A percentile compares a stretch with the other conserved stretches of the same genome.
These are phyloP conservation scores for Climacteris rufus DNA, from an alignment of 2,113 vertebrate species.

Conservation along the genomic window DNA sequence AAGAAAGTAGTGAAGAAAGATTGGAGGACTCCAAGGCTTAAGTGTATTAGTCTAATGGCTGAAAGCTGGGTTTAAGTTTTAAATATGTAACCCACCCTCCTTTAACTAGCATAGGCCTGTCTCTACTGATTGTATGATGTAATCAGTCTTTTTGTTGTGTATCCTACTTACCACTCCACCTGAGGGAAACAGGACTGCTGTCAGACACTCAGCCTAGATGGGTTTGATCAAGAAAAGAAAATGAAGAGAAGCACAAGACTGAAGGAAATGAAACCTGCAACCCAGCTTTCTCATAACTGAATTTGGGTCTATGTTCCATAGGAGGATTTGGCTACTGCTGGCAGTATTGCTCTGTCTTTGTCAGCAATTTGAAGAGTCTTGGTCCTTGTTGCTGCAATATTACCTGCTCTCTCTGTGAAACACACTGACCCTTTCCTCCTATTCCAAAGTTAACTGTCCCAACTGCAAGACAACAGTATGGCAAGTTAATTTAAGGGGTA, in stretches of 20 bases:
- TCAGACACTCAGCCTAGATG: neutral
- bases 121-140: neutral
- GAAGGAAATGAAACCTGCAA: neutral
- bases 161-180: neutral
- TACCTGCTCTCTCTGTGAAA: neutral
- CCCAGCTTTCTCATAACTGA: neutral
- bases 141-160: neutral
- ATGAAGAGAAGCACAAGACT: neutral
- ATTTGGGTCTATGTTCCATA: neutral
- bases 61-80: neutral
- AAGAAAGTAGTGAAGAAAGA: neutral
- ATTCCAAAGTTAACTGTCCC: fast-evolving
- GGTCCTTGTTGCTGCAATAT: neutral
- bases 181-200: neutral
- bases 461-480: neutral
- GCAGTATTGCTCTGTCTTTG: neutral
- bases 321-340: neutral
- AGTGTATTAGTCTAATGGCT: neutral
- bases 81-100: neutral
- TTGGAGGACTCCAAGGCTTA: neutral
- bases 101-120: neutral
- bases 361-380: neutral
- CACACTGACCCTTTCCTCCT: neutral
- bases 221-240: neutral
- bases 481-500: neutral